These are phyloP conservation scores for Vespertilio murinus DNA, from an alignment of 2,797 vertebrate species.

Conservation along the genomic window DNA sequence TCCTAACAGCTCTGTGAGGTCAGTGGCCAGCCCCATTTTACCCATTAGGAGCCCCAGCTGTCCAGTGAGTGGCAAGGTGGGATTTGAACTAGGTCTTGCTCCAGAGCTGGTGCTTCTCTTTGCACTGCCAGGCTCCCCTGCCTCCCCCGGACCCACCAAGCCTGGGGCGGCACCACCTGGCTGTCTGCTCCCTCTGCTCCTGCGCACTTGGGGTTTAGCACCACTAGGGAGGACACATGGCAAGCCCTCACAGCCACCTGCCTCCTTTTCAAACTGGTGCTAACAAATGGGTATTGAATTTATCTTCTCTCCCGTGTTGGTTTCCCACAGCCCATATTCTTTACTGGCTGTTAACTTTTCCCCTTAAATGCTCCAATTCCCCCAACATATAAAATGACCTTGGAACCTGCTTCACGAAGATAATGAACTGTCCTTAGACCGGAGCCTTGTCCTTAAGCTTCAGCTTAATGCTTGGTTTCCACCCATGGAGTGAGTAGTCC, in stretches of 20 bases:
- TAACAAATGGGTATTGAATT: neutral
- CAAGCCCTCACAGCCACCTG: neutral
- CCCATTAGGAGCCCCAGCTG: neutral
- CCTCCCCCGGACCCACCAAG: neutral
- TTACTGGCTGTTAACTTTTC: neutral
- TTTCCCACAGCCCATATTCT: neutral
- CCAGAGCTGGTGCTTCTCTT: neutral
- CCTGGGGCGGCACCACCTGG: too few species aligned
- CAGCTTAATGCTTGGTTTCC: neutral
- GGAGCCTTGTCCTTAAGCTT: neutral
- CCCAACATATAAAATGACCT: neutral
- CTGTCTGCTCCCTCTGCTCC: neutral
- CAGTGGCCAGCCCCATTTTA: neutral
- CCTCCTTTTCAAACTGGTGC: neutral
- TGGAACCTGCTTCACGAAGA: neutral
- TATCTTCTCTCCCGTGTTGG: neutral
- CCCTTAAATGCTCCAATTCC: neutral
- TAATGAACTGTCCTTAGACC: neutral
- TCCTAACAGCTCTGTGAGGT: neutral
- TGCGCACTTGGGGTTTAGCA: neutral
- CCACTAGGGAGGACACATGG: neutral
- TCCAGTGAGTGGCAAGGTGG: neutral
- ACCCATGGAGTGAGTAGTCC: neutral
- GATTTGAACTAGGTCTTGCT: neutral
- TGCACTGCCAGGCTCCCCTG: neutral